A percentile compares a stretch with the other conserved stretches of the same genome.
Evolutionary conservation across 2,113 vertebrate species (phyloP).

Genomic region (Perca flavescens): DNA sequence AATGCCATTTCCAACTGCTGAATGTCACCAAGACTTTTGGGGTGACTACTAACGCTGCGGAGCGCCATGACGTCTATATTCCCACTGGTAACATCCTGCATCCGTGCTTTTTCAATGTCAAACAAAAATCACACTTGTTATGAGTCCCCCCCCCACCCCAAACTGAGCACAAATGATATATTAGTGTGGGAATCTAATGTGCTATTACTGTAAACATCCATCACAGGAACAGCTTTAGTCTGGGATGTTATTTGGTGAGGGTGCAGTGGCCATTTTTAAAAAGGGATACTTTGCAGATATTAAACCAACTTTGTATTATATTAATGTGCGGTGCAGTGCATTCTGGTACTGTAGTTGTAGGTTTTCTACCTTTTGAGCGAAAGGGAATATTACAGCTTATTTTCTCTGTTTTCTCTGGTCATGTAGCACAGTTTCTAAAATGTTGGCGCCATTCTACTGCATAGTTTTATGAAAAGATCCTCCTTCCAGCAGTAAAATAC

Average conservation of each 20-base stretch:
- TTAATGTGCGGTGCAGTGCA: no score
- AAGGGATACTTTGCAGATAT: no score
- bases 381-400: no score
- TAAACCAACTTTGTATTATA: no score
- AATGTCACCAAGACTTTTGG: conserved; percentile 71
- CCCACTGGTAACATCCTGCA: conserved; percentile 45
- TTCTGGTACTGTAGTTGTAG: no score
- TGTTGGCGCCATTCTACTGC: no score
- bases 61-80: conserved; percentile 60
- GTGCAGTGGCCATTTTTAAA: conserved; percentile 37
- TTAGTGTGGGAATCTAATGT: conserved; percentile 34
- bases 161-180: conserved; percentile 36
- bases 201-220: conserved; percentile 62
- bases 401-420: no score
- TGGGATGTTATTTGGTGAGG: conserved; percentile 24
- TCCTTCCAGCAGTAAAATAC: no score
- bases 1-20: conserved; percentile 73
- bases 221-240: conserved; percentile 32
- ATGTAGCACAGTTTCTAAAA: no score
- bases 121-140: conserved; percentile 35
- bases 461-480: no score
- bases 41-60: conserved; percentile 56
- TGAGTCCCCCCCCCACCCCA: neutral
- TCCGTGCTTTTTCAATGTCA: conserved; percentile 43
- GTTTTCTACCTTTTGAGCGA: no score